Evolutionary conservation across 2,113 vertebrate species (phyloP).

Genomic region (Onychostruthus taczanowskii): DNA sequence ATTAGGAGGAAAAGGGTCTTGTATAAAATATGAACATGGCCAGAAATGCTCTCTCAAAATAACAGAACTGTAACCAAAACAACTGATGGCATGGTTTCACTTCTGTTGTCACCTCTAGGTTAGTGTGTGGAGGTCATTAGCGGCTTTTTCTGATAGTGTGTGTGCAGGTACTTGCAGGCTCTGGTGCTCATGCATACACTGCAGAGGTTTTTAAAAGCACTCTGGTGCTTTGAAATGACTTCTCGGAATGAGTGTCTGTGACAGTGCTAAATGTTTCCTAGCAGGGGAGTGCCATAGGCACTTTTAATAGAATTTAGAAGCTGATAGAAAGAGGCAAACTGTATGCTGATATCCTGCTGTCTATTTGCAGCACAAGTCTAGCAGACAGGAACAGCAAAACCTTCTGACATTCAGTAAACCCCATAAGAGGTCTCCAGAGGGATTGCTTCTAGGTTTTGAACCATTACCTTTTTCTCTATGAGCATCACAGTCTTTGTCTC

Average conservation of each 20-base stretch:
- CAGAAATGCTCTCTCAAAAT: background rate
- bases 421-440: background rate
- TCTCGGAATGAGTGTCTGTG: slow-evolving; percentile 37
- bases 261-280: slow-evolving; percentile 47
- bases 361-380: background rate
- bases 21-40: background rate
- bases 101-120: background rate
- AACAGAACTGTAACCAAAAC: background rate
- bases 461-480: background rate
- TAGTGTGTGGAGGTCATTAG: background rate
- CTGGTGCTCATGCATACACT: background rate
- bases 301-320: slow-evolving; percentile 38
- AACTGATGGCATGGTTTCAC: background rate
- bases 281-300: slow-evolving; percentile 36
- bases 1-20: background rate
- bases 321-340: slow-evolving; percentile 16
- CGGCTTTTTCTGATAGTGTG: background rate
- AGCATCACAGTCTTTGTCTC: background rate
- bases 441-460: background rate
- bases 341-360: background rate
- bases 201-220: background rate
- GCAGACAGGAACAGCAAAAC: background rate
- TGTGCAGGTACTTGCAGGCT: background rate
- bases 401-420: background rate
- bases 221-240: slow-evolving; percentile 28